Base-by-base conservation (phyloP, 2,888 invertebrate species). In the Megamerina dolium region DNA sequence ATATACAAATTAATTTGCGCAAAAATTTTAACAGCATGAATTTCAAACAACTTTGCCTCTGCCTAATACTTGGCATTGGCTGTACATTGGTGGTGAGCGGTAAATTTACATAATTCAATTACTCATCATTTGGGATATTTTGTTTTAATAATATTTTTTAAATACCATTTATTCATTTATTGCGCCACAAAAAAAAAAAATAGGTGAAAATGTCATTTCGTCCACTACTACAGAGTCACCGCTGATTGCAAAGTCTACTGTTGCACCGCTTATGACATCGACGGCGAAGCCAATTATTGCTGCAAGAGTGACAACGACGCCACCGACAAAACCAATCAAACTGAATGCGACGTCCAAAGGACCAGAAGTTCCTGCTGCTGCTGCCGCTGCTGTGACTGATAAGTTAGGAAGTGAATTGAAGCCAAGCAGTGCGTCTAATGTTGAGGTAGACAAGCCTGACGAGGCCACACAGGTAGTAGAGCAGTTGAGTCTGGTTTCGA, bases 291-390 rank as follows among this genome's bases (percentile, higher is more conserved):
- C 50, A 27, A 55, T 52, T 3, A 27, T 34, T 16, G 53, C 52
- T 1, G 52, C 52, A 20, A 52, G 52, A n/a, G 3, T 27, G n/a
- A 51, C 50, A 1, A n/a, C 38, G 1, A 10, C 41, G 9, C 20
- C 45, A 2, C 38, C 53, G 5, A 46, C 41, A 2, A 53, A 49
- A 31, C 48, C 56, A 35, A 54, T 54, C 49, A 62, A 57, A 13
- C 51, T 57, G 37, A 61, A 63, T 48, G 51, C 49, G 14, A 60
- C 61, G 20, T 63, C 61, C n/a, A 41, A 27, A n/a, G 20, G 12
- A 12, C 10, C 43, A 1, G 35, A 43, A 16, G 21, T 30, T 8
- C 10, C 41, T 2, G 33, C 29, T 4, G 10, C 10, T 4, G 14
- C 14, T 8, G 33, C 12, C 4, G 2, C 38, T 12, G 20, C 20